Evolutionary conservation across 2,113 vertebrate species (phyloP).

Genomic region (Passer montanus): DNA sequence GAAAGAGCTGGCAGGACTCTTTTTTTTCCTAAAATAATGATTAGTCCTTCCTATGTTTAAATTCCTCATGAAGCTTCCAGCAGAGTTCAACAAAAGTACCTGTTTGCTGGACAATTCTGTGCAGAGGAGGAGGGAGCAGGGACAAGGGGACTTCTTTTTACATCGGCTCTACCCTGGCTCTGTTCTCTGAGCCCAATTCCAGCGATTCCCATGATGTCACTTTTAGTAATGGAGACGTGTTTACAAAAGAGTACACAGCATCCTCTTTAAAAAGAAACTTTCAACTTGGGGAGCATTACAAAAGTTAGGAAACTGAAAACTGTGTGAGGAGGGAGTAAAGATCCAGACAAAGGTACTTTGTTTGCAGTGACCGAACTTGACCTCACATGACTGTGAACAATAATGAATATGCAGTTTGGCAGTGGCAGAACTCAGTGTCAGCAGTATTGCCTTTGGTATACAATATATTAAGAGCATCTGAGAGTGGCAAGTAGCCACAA

Average conservation of each 20-base stretch:
- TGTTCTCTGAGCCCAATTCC: neutral
- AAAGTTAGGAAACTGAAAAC: constrained; percentile 44
- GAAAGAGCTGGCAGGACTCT: neutral
- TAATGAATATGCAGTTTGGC: constrained; percentile 43
- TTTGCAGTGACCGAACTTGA: constrained; percentile 12
- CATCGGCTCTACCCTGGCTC: neutral
- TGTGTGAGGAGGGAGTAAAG: neutral
- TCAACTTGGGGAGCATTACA: neutral
- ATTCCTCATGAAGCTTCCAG: constrained; percentile 32
- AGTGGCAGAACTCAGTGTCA: neutral
- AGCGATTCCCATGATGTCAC: constrained; percentile 57
- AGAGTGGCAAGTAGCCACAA: neutral
- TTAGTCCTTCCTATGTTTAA: neutral
- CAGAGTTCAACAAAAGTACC: constrained; percentile 15
- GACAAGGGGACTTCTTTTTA: neutral
- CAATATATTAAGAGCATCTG: neutral
- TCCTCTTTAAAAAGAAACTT: constrained; percentile 44
- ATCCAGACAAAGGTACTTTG: constrained; percentile 45
- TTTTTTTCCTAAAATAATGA: neutral
- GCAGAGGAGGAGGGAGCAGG: neutral
- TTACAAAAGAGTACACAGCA: constrained; percentile 49
- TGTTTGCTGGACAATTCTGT: constrained; percentile 4
- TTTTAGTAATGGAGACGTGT: neutral
- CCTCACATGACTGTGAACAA: constrained; percentile 34
- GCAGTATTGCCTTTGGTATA: constrained; percentile 3